Evolutionary conservation across 2,888 invertebrate genomes (phyloP).

Genomic region (Liposcelis brunnea): DNA sequence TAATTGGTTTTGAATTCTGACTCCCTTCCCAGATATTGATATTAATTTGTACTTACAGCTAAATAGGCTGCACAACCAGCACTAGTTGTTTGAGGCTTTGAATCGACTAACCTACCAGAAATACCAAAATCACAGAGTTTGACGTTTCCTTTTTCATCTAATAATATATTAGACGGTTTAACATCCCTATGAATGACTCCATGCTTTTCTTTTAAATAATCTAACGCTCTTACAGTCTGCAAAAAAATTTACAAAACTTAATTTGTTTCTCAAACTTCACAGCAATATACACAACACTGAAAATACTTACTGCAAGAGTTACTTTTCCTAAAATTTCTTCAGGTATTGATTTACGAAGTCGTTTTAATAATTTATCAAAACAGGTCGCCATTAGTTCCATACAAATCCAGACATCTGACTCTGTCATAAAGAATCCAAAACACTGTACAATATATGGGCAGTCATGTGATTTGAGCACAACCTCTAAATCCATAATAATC

Average conservation of each 20-base stretch:
- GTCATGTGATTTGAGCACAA: slow-evolving; percentile 92
- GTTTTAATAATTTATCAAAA: slow-evolving; percentile 87
- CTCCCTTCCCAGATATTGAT: too few species aligned
- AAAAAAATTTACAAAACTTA: slow-evolving; percentile 17
- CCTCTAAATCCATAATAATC: slow-evolving; percentile 96
- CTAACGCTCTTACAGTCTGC: slow-evolving; percentile 86
- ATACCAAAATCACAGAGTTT: slow-evolving; percentile 99
- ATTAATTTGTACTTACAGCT: slow-evolving; percentile 53
- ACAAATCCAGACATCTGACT: slow-evolving; percentile 97
- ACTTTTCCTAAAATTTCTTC: slow-evolving; percentile 94
- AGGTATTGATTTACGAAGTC: slow-evolving; percentile 75
- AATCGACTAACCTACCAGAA: slow-evolving; percentile 93
- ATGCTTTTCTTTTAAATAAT: slow-evolving; percentile 93
- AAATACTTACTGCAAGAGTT: slow-evolving; percentile 71
- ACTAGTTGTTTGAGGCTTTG: slow-evolving; percentile 91
- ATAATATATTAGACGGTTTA: slow-evolving; percentile 94
- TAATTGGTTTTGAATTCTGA: too few species aligned
- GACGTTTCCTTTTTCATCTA: slow-evolving; percentile 87
- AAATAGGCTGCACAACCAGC: slow-evolving; percentile 98
- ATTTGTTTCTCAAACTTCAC: slow-evolving; percentile 1
- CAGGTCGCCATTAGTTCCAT: slow-evolving; percentile 99
- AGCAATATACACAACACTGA: neutral
- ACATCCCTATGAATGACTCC: slow-evolving; percentile 97
- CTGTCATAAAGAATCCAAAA: slow-evolving; percentile 93
- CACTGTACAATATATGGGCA: slow-evolving; percentile 95